Conservation (phyloP, 2,888 invertebrate genomes). For the Subacronicta megacephala region DNA sequence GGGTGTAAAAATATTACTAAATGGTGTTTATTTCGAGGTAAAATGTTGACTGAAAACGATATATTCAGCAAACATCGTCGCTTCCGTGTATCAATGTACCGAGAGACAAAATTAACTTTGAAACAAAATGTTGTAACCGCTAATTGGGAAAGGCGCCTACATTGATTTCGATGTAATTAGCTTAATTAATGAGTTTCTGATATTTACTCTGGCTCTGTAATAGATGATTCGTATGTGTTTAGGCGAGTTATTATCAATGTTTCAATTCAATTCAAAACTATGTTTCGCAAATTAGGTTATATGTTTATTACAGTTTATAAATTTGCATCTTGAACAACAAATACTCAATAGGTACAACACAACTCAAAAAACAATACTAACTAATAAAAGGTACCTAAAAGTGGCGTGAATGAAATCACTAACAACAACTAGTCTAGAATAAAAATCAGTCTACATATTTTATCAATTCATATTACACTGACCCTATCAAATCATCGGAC, state of each 20-base stretch:
- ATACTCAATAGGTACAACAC: too few relatives aligned
- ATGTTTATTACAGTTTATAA: too few relatives aligned
- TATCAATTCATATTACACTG: slow-evolving; percentile 11
- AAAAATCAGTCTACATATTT: slow-evolving; percentile 3
- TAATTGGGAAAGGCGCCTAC: slow-evolving; percentile 12
- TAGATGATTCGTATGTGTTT: slow-evolving; percentile 11
- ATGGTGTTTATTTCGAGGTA: background rate
- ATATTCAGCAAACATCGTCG: slow-evolving; percentile 1
- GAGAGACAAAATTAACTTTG: slow-evolving; percentile 13
- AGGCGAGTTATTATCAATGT: background rate
- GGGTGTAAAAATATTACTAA: too few relatives aligned
- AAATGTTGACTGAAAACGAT: background rate
- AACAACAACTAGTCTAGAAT: too few relatives aligned
- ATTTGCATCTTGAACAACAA: too few relatives aligned
- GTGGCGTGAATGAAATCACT: too few relatives aligned
- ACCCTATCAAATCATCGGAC: slow-evolving; percentile 10
- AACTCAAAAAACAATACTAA: too few relatives aligned
- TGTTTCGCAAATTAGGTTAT: too few relatives aligned
- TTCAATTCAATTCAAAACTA: slow-evolving; percentile 5
- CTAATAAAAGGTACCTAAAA: too few relatives aligned
- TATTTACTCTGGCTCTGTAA: slow-evolving; percentile 8
- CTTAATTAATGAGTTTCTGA: slow-evolving; percentile 26
- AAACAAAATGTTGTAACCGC: slow-evolving; percentile 23
- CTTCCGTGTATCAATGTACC: slow-evolving; percentile 15
- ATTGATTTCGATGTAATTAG: slow-evolving; percentile 29